phyloP scores from a whole-genome alignment of 2,888 invertebrate genomes.

The Eulithis prunata region DNA sequence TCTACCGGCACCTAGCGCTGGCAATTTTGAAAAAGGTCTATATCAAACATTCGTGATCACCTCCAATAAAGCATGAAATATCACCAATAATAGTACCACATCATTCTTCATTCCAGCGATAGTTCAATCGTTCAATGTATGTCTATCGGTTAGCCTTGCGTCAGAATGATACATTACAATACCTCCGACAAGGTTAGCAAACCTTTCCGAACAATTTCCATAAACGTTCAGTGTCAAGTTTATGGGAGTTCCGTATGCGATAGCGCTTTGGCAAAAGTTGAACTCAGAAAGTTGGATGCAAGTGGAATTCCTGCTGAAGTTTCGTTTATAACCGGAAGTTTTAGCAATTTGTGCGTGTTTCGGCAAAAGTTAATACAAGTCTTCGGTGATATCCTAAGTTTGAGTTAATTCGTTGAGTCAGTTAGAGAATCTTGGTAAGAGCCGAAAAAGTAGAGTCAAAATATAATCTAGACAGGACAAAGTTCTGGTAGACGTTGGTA shows the following conservation, averaged over 20 bases:
- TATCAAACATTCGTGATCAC: constrained; percentile 7
- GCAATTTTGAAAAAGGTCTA: too few species aligned
- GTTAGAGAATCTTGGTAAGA: too few species aligned
- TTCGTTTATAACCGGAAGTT: constrained; percentile 10
- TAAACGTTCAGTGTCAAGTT: constrained; percentile 37
- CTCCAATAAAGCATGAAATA: constrained; percentile 16
- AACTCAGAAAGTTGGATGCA: constrained; percentile 17
- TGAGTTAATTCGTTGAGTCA: too few species aligned
- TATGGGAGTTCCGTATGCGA: constrained; percentile 30
- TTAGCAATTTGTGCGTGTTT: constrained; percentile 5
- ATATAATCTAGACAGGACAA: too few species aligned
- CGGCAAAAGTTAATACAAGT: neutral
- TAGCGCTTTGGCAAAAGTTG: constrained; percentile 19
- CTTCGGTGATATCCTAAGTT: too few species aligned
- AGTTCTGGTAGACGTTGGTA: too few species aligned
- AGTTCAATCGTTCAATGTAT: constrained; percentile 14
- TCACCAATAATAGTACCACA: neutral
- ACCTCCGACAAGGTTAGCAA: constrained; percentile 31
- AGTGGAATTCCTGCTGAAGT: constrained; percentile 7
- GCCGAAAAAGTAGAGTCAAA: too few species aligned
- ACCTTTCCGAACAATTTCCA: constrained; percentile 29
- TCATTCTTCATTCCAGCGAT: constrained; percentile 13
- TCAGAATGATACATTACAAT: constrained; percentile 31
- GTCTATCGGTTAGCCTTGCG: constrained; percentile 25
- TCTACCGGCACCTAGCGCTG: too few species aligned